Conservation (phyloP, 2,888 invertebrate genomes). For the Yponomeuta plumbellus region DNA sequence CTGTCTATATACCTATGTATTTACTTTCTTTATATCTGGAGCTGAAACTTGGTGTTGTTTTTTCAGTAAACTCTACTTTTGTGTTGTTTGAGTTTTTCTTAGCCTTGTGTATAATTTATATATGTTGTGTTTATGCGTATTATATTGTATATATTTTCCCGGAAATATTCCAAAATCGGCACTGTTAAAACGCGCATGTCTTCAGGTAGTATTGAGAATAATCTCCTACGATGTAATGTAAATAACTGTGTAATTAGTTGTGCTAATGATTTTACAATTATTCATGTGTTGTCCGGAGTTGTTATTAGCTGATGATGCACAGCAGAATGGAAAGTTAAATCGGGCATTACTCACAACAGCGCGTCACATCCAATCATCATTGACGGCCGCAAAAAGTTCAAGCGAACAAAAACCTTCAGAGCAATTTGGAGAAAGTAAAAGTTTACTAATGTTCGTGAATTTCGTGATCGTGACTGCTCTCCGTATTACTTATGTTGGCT, state of each 20-base stretch:
- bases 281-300: neutral
- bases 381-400: slow-evolving; percentile 10
- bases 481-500: neutral
- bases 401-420: slow-evolving; percentile 6
- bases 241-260: neutral
- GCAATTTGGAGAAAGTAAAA: slow-evolving; percentile 17
- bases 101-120: no score
- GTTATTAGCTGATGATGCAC: neutral
- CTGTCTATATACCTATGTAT: no score
- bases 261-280: neutral
- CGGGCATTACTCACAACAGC: slow-evolving; percentile 1
- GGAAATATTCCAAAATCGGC: no score
- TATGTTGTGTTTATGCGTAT: no score
- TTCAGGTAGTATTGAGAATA: neutral
- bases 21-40: no score
- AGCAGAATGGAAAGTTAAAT: slow-evolving; percentile 9
- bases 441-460: slow-evolving; percentile 8
- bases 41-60: no score
- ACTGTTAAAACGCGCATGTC: no score
- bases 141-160: no score
- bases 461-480: neutral
- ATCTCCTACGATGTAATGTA: neutral
- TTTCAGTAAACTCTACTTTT: no score
- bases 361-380: slow-evolving; percentile 8
- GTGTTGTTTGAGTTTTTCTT: no score